phyloP scores from a whole-genome alignment of 2,113 vertebrate genomes.

The Rattus rattus region DNA sequence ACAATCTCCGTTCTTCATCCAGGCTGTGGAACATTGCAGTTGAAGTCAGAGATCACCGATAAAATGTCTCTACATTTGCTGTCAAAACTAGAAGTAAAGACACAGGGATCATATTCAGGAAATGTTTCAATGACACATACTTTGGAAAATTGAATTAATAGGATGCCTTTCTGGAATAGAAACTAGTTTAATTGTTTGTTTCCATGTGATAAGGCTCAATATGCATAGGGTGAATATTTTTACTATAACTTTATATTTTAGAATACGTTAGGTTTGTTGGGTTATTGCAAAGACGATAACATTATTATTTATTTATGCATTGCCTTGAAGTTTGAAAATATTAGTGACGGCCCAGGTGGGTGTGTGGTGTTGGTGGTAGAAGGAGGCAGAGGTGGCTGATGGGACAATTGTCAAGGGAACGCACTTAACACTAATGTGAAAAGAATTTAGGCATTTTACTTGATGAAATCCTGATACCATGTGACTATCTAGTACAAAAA shows the following conservation, averaged over 20 bases:
- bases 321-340: conserved; percentile 2
- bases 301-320: conserved; percentile 38
- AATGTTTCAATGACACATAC: background rate
- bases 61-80: conserved; percentile 54
- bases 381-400: background rate
- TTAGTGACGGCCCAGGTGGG: background rate
- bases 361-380: background rate
- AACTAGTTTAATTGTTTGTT: background rate
- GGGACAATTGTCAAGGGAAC: background rate
- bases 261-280: background rate
- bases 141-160: conserved; percentile 39
- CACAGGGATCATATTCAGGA: conserved; percentile 20
- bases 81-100: conserved; percentile 48
- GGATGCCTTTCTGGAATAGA: background rate
- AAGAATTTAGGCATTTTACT: background rate
- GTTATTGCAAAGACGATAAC: background rate
- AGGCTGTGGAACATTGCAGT: conserved; percentile 14
- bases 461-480: background rate
- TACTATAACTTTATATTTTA: background rate
- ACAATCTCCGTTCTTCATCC: conserved; percentile 20
- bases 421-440: background rate
- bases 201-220: background rate
- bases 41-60: conserved; percentile 39
- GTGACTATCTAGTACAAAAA: background rate
- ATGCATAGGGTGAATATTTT: background rate